These are phyloP conservation scores for Cryptoprocta ferox DNA, from an alignment of 2,797 vertebrate genomes.

Conservation along the genomic window DNA sequence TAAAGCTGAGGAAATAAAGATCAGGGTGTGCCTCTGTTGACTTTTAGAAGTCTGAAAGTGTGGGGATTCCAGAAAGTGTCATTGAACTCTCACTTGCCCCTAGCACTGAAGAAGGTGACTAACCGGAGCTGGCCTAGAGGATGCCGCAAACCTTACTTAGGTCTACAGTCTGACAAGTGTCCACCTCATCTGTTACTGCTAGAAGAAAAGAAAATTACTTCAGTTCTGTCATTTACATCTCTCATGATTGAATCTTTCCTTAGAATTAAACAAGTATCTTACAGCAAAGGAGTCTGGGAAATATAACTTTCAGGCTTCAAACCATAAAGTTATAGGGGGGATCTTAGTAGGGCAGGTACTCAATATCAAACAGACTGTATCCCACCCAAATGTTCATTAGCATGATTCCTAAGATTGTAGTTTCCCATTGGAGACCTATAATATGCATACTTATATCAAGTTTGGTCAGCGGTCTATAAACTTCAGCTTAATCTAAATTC, in stretches of 20 bases:
- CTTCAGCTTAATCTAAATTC: background rate
- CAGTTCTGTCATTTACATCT: background rate
- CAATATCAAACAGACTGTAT: background rate
- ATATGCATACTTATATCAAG: background rate
- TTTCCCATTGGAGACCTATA: background rate
- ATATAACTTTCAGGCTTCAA: background rate
- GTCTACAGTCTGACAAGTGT: background rate
- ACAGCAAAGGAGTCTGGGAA: background rate
- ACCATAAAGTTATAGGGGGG: background rate
- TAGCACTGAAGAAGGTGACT: background rate
- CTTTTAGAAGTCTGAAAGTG: background rate
- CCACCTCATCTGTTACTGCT: background rate
- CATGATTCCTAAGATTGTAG: background rate
- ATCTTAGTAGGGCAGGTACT: background rate
- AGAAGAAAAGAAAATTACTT: background rate
- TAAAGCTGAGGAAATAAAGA: background rate
- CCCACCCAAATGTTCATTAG: background rate
- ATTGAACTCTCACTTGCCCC: background rate
- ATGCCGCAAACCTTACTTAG: background rate
- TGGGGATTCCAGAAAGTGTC: background rate
- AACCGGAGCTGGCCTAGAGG: background rate
- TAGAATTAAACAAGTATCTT: constrained; percentile 1
- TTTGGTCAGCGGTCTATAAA: background rate
- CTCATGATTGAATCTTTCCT: background rate
- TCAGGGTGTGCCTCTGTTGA: background rate